These are phyloP conservation scores for Pseudotriccus pelzelni DNA, from an alignment of 2,797 vertebrate genomes.

Conservation along the genomic window DNA sequence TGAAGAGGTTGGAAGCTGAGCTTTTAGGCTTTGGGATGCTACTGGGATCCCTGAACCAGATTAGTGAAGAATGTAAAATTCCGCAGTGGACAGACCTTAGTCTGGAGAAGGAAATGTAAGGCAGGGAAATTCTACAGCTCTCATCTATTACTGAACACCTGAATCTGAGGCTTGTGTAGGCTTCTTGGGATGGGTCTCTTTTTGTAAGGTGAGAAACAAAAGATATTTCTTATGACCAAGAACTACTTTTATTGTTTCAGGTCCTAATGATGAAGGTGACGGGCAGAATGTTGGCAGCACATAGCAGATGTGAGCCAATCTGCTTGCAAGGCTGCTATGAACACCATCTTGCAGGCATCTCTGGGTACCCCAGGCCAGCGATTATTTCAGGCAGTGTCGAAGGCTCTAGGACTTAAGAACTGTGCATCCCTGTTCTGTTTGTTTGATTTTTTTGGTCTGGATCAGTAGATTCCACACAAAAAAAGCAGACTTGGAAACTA, in stretches of 20 bases:
- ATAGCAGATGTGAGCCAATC: conserved; percentile 83
- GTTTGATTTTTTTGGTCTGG: conserved; percentile 78
- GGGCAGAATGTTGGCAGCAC: conserved; percentile 90
- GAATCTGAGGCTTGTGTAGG: background rate
- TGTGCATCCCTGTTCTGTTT: conserved; percentile 85
- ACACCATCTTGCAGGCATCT: conserved; percentile 81
- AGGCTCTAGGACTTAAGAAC: conserved; percentile 83
- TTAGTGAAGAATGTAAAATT: background rate
- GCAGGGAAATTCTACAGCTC: background rate
- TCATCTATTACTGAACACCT: background rate
- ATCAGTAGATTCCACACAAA: conserved; percentile 71
- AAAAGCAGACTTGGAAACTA: conserved; percentile 74
- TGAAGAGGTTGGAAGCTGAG: background rate
- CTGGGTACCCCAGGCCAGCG: conserved; percentile 84
- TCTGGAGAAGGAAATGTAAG: background rate
- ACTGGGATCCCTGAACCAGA: background rate
- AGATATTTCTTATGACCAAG: background rate
- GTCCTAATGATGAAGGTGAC: conserved; percentile 87
- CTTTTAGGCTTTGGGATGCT: background rate
- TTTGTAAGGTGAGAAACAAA: background rate
- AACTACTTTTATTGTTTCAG: conserved; percentile 70
- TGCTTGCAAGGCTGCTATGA: conserved; percentile 81
- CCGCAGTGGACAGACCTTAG: background rate
- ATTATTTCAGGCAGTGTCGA: conserved; percentile 80
- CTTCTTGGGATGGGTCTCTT: background rate